Conservation (phyloP, 2,113 vertebrate genomes). For the Ceuthmochares aereus region DNA sequence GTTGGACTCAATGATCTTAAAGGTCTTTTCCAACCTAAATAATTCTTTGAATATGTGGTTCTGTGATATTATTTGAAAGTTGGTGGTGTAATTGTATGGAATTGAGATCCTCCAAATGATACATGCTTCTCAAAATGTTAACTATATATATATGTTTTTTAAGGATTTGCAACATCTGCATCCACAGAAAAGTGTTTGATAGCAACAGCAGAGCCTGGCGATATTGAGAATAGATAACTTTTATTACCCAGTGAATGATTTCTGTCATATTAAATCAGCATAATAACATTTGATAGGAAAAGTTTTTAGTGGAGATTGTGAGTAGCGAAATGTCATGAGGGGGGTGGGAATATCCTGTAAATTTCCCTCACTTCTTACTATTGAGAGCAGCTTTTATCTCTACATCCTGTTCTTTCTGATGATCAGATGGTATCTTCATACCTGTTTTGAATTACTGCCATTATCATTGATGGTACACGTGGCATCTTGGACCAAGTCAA, state of each 20-base stretch:
- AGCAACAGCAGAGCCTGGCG: background rate
- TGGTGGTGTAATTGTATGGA: background rate
- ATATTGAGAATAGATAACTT: background rate
- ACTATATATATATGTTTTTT: background rate
- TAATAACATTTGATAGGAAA: background rate
- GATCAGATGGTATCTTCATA: background rate
- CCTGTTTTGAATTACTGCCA: constrained; percentile 19
- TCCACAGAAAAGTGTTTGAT: background rate
- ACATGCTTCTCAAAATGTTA: background rate
- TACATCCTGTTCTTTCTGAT: background rate
- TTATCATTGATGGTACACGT: background rate
- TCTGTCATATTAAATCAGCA: background rate
- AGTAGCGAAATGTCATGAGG: background rate
- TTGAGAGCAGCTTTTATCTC: background rate
- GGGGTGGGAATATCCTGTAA: background rate
- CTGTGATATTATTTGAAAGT: background rate
- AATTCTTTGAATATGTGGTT: too few species aligned
- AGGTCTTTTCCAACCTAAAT: too few species aligned
- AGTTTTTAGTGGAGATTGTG: background rate
- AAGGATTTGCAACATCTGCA: background rate
- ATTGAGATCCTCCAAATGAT: background rate
- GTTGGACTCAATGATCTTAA: too few species aligned
- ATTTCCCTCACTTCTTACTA: background rate
- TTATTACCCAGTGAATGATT: background rate
- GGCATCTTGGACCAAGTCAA: background rate